Conservation (phyloP, 2,888 invertebrate genomes). For the Leucophenga maculata region DNA sequence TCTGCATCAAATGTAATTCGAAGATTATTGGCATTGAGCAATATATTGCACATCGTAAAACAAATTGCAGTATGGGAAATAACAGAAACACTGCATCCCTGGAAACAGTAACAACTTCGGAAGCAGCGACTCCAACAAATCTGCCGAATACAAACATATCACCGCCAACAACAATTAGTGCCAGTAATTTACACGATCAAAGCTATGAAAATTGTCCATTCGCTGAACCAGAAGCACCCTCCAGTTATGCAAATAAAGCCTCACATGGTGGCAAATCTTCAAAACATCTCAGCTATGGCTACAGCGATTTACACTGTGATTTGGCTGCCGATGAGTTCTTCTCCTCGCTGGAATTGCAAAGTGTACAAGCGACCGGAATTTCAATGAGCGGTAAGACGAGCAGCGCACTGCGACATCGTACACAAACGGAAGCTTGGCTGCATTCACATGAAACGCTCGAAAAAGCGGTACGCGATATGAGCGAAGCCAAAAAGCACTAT, state of each 20-base stretch:
- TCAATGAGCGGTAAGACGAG: constrained; percentile 73
- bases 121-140: not conserved
- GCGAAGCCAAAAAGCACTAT: constrained; percentile 75
- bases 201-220: constrained; percentile 63
- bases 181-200: constrained; percentile 56
- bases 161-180: constrained; percentile 8
- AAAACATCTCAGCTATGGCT: constrained; percentile 67
- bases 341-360: constrained; percentile 85
- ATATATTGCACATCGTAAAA: constrained; percentile 87
- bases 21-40: constrained; percentile 89
- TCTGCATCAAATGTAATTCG: constrained; percentile 88
- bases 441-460: constrained; percentile 74
- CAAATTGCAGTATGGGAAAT: constrained; percentile 74
- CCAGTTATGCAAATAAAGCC: constrained; percentile 55
- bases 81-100: constrained; percentile 28
- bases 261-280: constrained; percentile 63
- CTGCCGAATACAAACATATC: not conserved
- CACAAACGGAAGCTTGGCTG: constrained; percentile 54
- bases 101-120: not conserved
- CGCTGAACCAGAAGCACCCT: constrained; percentile 57
- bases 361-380: constrained; percentile 70
- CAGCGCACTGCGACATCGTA: constrained; percentile 47
- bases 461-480: constrained; percentile 79
- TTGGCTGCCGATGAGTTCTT: constrained; percentile 90
- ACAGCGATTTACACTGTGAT: constrained; percentile 74